phyloP scores from a whole-genome alignment of 2,113 vertebrate species.

The Sinocyclocheilus anophthalmus region DNA sequence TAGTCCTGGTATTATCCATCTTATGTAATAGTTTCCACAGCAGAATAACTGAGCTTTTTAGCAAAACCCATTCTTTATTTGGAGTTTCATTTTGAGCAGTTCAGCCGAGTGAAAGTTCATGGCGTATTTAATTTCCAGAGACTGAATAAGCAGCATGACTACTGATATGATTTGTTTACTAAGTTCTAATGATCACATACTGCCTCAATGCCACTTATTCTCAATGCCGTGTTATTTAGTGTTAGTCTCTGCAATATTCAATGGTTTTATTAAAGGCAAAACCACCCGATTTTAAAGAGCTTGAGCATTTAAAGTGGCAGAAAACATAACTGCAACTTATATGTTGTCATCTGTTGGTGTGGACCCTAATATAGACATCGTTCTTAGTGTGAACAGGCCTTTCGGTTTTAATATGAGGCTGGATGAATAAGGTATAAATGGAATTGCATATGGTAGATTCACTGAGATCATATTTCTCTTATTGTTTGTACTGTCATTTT shows the following conservation, averaged over 20 bases:
- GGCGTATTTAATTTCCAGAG: neutral
- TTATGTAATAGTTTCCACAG: slow-evolving; percentile 7
- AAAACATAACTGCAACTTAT: neutral
- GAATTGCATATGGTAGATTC: neutral
- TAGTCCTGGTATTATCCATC: neutral
- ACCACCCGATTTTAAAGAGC: neutral
- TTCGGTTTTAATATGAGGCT: slow-evolving; percentile 9
- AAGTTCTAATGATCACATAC: neutral
- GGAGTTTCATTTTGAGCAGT: neutral
- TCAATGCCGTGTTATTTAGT: neutral
- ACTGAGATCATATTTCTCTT: neutral
- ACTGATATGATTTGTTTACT: slow-evolving; percentile 16
- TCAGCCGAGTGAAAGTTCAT: neutral
- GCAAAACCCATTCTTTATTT: neutral
- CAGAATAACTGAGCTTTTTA: neutral
- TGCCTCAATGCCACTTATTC: neutral
- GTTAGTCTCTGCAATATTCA: neutral
- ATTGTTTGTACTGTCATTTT: neutral
- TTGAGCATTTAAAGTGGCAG: neutral
- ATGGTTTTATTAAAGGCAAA: neutral
- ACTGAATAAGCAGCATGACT: neutral
- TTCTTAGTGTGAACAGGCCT: neutral
- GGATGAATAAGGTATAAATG: neutral
- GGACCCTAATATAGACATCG: neutral
- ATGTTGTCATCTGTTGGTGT: neutral